A percentile compares a stretch with the other conserved stretches of the same genome.
phyloP scores from a whole-genome alignment of 2,888 invertebrate species.

The Apodemia duryi region DNA sequence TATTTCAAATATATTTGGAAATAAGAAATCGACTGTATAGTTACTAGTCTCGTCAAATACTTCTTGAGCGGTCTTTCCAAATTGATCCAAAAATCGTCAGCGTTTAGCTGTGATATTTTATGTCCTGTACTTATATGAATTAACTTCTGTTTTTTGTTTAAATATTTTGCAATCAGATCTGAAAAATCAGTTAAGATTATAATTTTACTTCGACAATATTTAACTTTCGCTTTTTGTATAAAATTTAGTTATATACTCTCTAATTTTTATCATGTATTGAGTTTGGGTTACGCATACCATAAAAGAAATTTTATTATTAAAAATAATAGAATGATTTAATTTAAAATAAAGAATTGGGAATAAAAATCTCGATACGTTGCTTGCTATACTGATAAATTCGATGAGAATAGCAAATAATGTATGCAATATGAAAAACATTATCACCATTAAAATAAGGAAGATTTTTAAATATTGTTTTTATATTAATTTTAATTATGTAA shows the following conservation, averaged over 20 bases:
- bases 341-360: neutral
- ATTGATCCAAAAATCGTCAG: constrained; percentile 46
- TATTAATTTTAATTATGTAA: constrained; percentile 36
- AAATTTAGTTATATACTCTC: constrained; percentile 2
- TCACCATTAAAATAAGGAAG: constrained; percentile 15
- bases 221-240: neutral
- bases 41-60: constrained; percentile 46
- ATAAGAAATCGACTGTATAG: constrained; percentile 28
- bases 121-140: constrained; percentile 48
- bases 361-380: neutral
- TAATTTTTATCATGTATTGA: constrained; percentile 1
- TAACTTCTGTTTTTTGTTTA: too few relatives aligned
- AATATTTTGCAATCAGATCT: constrained; percentile 32
- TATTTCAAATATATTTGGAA: neutral
- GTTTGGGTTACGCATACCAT: neutral
- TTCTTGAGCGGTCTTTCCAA: constrained; percentile 46
- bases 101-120: constrained; percentile 48
- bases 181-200: constrained; percentile 13
- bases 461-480: constrained; percentile 22
- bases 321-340: constrained; percentile 5
- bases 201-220: constrained; percentile 9
- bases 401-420: constrained; percentile 10
- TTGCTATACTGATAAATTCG: neutral
- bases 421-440: constrained; percentile 4
- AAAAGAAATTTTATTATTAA: constrained; percentile 6